Conservation (phyloP, 2,888 invertebrate species). For the Drosophila testacea region DNA sequence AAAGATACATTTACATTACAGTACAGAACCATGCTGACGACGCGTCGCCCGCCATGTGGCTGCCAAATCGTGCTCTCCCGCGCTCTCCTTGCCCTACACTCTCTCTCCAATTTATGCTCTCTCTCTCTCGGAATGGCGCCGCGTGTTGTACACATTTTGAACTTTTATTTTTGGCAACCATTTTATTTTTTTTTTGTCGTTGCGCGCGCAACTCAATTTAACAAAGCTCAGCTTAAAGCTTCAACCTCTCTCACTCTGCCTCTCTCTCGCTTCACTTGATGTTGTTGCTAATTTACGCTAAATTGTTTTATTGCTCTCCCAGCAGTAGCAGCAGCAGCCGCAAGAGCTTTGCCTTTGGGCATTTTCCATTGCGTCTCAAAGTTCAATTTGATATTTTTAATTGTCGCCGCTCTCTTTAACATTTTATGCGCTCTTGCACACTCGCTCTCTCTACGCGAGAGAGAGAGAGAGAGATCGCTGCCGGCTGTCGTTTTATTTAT, state of each 20-base stretch:
- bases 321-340: not conserved
- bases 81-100: conserved; percentile 1
- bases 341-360: conserved; percentile 74
- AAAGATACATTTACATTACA: conserved; percentile 23
- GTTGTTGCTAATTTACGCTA: conserved; percentile 20
- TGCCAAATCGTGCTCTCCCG: not conserved
- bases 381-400: conserved; percentile 70
- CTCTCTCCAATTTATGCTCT: conserved; percentile 24
- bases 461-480: conserved; percentile 34
- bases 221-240: conserved; percentile 40
- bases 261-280: conserved; percentile 12
- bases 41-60: conserved; percentile 21
- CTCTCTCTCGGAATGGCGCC: conserved; percentile 22
- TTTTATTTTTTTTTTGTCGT: conserved; percentile 40
- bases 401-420: conserved; percentile 31
- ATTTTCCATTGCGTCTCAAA: conserved; percentile 78
- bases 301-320: conserved; percentile 45
- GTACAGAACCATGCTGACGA: conserved; percentile 19
- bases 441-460: conserved; percentile 2
- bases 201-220: conserved; percentile 70
- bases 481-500: conserved; percentile 67
- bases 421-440: not conserved
- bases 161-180: conserved; percentile 72
- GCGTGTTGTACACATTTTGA: conserved; percentile 63
- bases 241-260: conserved; percentile 18